Percentiles rank a stretch among this genome's conserved stretches.
These are phyloP conservation scores for Coregonus clupeaformis DNA, from an alignment of 2,113 vertebrate genomes.

Conservation along the genomic window DNA sequence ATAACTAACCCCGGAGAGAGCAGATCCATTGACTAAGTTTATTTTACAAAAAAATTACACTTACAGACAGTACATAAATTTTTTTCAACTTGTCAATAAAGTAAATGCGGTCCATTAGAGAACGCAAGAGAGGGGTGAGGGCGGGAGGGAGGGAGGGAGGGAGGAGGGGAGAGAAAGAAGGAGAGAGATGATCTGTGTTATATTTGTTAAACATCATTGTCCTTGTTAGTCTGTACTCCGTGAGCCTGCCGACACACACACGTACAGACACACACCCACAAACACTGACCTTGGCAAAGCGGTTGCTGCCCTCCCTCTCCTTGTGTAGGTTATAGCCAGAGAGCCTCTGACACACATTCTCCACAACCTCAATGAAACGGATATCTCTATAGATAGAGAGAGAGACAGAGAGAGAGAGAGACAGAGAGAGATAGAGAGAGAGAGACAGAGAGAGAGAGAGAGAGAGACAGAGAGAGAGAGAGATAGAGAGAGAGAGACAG, in stretches of 20 bases:
- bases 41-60: no score
- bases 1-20: no score
- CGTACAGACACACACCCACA: not conserved
- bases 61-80: not conserved
- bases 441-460: not conserved
- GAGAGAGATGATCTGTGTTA: not conserved
- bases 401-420: no score
- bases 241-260: not conserved
- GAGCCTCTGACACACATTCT: constrained; percentile 94
- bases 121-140: not conserved
- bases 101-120: not conserved
- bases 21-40: no score
- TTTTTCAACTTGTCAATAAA: not conserved
- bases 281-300: constrained; percentile 89
- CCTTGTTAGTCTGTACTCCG: not conserved
- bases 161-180: not conserved
- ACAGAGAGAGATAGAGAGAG: not conserved
- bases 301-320: constrained; percentile 91
- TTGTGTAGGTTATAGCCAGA: constrained; percentile 95
- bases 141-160: no score
- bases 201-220: no score
- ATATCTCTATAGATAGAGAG: constrained; percentile 79
- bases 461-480: no score
- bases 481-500: no score
- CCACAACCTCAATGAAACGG: constrained; percentile 91